Percentiles rank a stretch among this genome's conserved stretches.
These are phyloP conservation scores for Acanthopagrus latus DNA, from an alignment of 2,797 vertebrate species.

Conservation along the genomic window DNA sequence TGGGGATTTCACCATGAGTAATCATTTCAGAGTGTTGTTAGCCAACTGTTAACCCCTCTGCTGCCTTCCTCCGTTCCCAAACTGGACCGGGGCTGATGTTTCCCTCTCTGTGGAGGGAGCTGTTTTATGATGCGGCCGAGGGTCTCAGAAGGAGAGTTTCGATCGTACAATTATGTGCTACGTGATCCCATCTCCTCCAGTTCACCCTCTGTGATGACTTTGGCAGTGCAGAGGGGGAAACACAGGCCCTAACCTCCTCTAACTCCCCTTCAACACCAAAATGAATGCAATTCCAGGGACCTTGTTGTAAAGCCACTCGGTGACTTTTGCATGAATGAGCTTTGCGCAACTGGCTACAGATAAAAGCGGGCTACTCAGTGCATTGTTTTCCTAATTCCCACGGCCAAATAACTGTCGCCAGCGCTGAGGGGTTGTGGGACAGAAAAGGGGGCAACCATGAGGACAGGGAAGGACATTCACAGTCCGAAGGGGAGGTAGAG, in stretches of 20 bases:
- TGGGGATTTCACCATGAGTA: conserved; percentile 65
- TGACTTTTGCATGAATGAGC: conserved; percentile 39
- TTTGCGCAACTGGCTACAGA: background rate
- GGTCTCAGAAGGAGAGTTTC: conserved; percentile 52
- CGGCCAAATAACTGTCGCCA: conserved; percentile 39
- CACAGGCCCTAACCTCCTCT: conserved; percentile 24
- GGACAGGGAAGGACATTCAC: conserved; percentile 7
- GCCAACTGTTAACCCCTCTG: conserved; percentile 51
- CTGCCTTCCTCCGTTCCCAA: conserved; percentile 27
- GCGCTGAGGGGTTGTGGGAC: conserved; percentile 22
- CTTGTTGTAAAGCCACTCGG: conserved; percentile 31
- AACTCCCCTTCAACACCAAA: conserved; percentile 33
- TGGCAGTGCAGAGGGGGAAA: conserved; percentile 60
- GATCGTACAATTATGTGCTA: conserved; percentile 59
- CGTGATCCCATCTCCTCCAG: conserved; percentile 54
- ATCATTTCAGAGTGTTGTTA: conserved; percentile 56
- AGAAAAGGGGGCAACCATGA: conserved; percentile 41
- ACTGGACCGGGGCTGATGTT: conserved; percentile 24
- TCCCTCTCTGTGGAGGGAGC: conserved; percentile 11
- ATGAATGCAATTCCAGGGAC: conserved; percentile 37
- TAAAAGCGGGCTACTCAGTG: background rate
- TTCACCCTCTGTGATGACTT: conserved; percentile 61
- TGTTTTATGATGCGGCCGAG: conserved; percentile 45
- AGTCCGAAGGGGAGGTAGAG: background rate
- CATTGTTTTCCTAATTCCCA: conserved; percentile 42